Evolutionary conservation across 2,797 vertebrate genomes (phyloP).

Genomic region (Arnoldichthys spilopterus): DNA sequence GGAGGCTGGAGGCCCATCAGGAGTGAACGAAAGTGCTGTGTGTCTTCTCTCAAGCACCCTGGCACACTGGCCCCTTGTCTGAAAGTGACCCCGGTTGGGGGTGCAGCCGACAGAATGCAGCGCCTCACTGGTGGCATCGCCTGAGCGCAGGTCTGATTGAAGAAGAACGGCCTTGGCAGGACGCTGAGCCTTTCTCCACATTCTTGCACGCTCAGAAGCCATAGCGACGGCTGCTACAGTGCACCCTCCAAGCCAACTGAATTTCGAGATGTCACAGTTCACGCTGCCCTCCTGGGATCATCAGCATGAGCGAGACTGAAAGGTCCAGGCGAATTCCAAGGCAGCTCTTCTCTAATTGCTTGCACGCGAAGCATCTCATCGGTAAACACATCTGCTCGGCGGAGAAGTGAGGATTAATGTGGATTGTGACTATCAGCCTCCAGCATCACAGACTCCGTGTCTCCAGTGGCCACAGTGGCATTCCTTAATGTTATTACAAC

Average conservation of each 20-base stretch:
- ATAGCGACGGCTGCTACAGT: slow-evolving; percentile 42
- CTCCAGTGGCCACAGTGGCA: slow-evolving; percentile 40
- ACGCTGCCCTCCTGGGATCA: slow-evolving; percentile 19
- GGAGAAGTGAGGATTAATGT: slow-evolving; percentile 27
- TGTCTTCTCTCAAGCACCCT: slow-evolving; percentile 38
- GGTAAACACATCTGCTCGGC: slow-evolving; percentile 35
- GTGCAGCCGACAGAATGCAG: slow-evolving; percentile 42
- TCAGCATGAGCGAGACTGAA: not conserved
- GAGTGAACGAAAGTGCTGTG: slow-evolving; percentile 52
- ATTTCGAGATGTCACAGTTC: slow-evolving; percentile 37
- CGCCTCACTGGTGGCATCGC: slow-evolving; percentile 36
- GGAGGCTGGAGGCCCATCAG: slow-evolving; percentile 25
- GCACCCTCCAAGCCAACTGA: slow-evolving; percentile 55
- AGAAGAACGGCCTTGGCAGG: slow-evolving; percentile 26
- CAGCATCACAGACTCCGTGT: slow-evolving; percentile 23
- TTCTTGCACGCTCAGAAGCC: not conserved
- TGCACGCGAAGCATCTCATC: not conserved
- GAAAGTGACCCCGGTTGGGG: slow-evolving; percentile 46
- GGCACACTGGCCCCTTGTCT: slow-evolving; percentile 56
- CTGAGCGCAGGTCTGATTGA: slow-evolving; percentile 47
- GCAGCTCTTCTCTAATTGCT: slow-evolving; percentile 8
- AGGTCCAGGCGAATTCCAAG: slow-evolving; percentile 4
- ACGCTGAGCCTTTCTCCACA: slow-evolving; percentile 44
- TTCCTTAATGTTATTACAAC: slow-evolving; percentile 52
- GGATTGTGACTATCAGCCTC: slow-evolving; percentile 14